These are phyloP conservation scores for Psittacula echo DNA, from an alignment of 2,797 vertebrate genomes.

Conservation along the genomic window DNA sequence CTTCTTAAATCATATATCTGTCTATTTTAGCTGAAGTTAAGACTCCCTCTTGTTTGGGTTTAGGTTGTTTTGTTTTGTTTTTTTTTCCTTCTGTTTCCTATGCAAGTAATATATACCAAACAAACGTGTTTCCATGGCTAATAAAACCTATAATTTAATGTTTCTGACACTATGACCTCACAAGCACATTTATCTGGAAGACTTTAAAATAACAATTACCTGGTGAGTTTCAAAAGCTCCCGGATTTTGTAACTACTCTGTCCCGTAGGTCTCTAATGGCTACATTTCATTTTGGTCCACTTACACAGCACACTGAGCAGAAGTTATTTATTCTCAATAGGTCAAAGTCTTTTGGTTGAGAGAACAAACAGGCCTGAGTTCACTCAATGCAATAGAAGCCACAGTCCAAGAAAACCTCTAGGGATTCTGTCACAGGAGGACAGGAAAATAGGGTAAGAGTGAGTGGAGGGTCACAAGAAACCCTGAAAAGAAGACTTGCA, in stretches of 20 bases:
- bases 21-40: neutral
- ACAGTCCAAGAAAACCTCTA: neutral
- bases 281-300: neutral
- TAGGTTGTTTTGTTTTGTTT: accelerated
- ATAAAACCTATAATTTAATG: neutral
- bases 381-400: neutral
- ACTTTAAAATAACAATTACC: neutral
- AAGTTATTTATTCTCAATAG: neutral
- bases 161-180: neutral
- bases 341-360: neutral
- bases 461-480: neutral
- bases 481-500: neutral
- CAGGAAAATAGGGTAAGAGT: neutral
- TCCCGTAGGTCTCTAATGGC: neutral
- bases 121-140: neutral
- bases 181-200: neutral
- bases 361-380: neutral
- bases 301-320: neutral
- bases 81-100: neutral
- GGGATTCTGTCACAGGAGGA: neutral
- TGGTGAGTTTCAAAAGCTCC: neutral
- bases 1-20: neutral
- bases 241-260: neutral
- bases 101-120: neutral
- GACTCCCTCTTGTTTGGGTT: neutral